phyloP scores from a whole-genome alignment of 2,797 vertebrate genomes.

The Lophotriccus pileatus region DNA sequence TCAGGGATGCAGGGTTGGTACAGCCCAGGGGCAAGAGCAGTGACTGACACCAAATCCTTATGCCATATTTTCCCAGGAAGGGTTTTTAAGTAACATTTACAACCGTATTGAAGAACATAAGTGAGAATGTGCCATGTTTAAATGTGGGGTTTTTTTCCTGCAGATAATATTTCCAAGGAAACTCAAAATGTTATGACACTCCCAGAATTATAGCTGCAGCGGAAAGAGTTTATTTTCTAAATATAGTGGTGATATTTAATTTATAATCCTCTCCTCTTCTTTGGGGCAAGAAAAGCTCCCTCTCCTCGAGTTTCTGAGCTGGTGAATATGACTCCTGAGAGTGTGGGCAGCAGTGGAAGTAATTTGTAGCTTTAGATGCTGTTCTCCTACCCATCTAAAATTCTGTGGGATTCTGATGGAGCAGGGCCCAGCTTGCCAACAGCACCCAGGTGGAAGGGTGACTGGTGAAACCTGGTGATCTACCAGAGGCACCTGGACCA shows the following conservation, averaged over 20 bases:
- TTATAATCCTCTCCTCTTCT: neutral
- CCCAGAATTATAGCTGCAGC: neutral
- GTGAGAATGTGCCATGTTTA: neutral
- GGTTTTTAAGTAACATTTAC: neutral
- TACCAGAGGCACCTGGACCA: rapidly evolving
- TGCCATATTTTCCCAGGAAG: neutral
- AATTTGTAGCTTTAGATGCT: neutral
- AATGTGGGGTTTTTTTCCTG: neutral
- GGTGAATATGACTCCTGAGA: neutral
- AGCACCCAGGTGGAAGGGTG: neutral
- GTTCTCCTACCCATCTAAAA: neutral
- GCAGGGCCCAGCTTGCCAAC: neutral
- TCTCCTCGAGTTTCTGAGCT: neutral
- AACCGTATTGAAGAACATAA: neutral
- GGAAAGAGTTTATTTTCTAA: constrained; percentile 20
- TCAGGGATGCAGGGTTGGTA: neutral
- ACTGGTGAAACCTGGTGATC: neutral
- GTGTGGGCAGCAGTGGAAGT: neutral
- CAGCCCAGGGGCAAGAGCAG: neutral
- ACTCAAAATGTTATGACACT: constrained; percentile 17
- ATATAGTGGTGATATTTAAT: constrained; percentile 27
- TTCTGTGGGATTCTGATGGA: neutral
- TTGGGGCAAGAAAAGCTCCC: constrained; percentile 6
- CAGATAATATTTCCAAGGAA: neutral
- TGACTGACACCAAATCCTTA: neutral